phyloP scores from a whole-genome alignment of 2,888 invertebrate genomes.

The Carcina quercana region DNA sequence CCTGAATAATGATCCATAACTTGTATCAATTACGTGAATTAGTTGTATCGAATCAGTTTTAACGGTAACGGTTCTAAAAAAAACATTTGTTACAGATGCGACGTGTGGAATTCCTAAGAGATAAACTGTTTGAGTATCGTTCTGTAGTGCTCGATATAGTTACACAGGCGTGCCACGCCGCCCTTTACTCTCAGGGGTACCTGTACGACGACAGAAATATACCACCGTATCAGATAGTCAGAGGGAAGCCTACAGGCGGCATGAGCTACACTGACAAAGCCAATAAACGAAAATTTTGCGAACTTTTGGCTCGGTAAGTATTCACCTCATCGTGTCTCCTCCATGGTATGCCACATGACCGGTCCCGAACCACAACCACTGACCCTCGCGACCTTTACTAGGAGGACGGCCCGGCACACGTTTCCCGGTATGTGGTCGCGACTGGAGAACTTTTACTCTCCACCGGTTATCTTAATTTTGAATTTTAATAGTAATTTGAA shows the following conservation, averaged over 20 bases:
- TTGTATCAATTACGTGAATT: too few relatives aligned
- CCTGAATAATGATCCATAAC: too few relatives aligned
- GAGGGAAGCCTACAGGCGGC: slow-evolving; percentile 78
- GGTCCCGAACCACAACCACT: too few relatives aligned
- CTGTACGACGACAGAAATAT: slow-evolving; percentile 81
- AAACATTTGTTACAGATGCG: slow-evolving; percentile 68
- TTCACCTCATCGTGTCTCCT: too few relatives aligned
- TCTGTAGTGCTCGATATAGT: slow-evolving; percentile 54
- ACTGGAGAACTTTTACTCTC: too few relatives aligned
- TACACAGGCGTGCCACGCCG: slow-evolving; percentile 81
- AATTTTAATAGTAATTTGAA: neutral
- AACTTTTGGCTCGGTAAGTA: slow-evolving; percentile 86
- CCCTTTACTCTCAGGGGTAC: slow-evolving; percentile 84
- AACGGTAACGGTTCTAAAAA: too few relatives aligned
- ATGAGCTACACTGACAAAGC: slow-evolving; percentile 93
- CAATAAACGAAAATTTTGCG: slow-evolving; percentile 86
- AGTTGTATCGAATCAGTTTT: too few relatives aligned
- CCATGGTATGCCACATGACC: too few relatives aligned
- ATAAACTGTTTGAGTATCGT: slow-evolving; percentile 47
- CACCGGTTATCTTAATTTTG: too few relatives aligned
- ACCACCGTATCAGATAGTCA: slow-evolving; percentile 58
- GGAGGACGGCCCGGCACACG: too few relatives aligned
- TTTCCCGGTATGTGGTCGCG: too few relatives aligned
- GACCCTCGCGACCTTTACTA: too few relatives aligned
- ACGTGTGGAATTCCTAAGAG: slow-evolving; percentile 47